Conservation (phyloP, 2,797 vertebrate genomes). For the Danio kyathit region DNA sequence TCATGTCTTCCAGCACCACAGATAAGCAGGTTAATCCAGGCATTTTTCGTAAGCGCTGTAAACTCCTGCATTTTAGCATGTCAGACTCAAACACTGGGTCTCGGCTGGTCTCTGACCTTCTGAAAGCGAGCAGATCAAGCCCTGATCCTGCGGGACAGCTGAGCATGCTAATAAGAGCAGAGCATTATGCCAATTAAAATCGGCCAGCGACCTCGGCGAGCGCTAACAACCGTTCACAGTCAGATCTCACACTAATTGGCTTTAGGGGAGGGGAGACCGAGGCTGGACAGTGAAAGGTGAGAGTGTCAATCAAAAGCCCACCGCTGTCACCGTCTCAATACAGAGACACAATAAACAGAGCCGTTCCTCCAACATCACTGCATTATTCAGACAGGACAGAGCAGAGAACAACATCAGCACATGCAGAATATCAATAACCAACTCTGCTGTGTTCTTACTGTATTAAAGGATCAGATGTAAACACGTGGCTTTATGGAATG, state of each 20-base stretch:
- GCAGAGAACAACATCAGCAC: neutral
- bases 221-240: slow-evolving; percentile 50
- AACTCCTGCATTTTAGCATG: slow-evolving; percentile 17
- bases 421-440: too few relatives aligned
- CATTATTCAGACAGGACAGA: neutral
- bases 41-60: slow-evolving; percentile 10
- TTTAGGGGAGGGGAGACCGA: slow-evolving; percentile 53
- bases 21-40: neutral
- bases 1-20: neutral
- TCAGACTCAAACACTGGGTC: slow-evolving; percentile 49
- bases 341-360: slow-evolving; percentile 35
- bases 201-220: slow-evolving; percentile 47
- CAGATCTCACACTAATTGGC: slow-evolving; percentile 62
- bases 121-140: slow-evolving; percentile 48
- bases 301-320: slow-evolving; percentile 51
- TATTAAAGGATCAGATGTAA: too few relatives aligned
- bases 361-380: slow-evolving; percentile 21
- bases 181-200: slow-evolving; percentile 63
- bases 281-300: slow-evolving; percentile 57
- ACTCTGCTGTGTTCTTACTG: too few relatives aligned
- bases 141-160: slow-evolving; percentile 27
- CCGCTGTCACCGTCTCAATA: slow-evolving; percentile 25
- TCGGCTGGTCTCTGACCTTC: slow-evolving; percentile 53
- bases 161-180: slow-evolving; percentile 57
- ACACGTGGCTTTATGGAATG: too few relatives aligned